A percentile compares a stretch with the other conserved stretches of the same genome.
These are phyloP conservation scores for Sialis fuliginosa DNA, from an alignment of 2,888 invertebrate genomes.

Conservation along the genomic window DNA sequence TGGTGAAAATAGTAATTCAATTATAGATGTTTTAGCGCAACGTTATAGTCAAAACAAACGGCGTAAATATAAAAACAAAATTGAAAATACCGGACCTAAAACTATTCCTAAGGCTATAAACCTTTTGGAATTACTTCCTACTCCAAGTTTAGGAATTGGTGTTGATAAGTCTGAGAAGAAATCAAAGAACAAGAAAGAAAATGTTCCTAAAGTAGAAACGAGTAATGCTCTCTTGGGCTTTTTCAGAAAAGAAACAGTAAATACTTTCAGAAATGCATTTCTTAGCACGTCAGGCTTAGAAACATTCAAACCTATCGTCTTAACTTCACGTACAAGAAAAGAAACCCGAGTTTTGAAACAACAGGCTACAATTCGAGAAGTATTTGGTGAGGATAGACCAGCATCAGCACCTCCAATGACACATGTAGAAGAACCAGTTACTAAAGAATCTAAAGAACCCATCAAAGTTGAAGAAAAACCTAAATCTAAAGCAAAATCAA, in stretches of 20 bases:
- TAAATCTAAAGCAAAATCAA: constrained; percentile 26
- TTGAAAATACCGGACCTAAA: constrained; percentile 32
- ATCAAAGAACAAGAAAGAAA: constrained; percentile 13
- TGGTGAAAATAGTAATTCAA: constrained; percentile 34
- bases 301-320: constrained; percentile 49
- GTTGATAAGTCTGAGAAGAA: constrained; percentile 3
- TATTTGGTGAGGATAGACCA: constrained; percentile 64
- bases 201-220: constrained; percentile 27
- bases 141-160: constrained; percentile 36
- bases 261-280: constrained; percentile 46
- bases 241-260: constrained; percentile 50
- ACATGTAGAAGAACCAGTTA: constrained; percentile 29
- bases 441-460: constrained; percentile 21
- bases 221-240: constrained; percentile 42
- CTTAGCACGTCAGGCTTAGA: constrained; percentile 41
- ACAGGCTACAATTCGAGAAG: constrained; percentile 62
- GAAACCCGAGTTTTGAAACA: constrained; percentile 56
- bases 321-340: constrained; percentile 50
- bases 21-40: constrained; percentile 46
- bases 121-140: constrained; percentile 38
- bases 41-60: constrained; percentile 41
- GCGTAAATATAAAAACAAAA: constrained; percentile 34
- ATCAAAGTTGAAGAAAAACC: constrained; percentile 20
- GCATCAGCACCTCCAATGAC: constrained; percentile 65
- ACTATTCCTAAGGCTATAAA: constrained; percentile 36